Evolutionary conservation across 1,140 invertebrate genomes (phyloP).

Genomic region (Drosophila dunni): DNA sequence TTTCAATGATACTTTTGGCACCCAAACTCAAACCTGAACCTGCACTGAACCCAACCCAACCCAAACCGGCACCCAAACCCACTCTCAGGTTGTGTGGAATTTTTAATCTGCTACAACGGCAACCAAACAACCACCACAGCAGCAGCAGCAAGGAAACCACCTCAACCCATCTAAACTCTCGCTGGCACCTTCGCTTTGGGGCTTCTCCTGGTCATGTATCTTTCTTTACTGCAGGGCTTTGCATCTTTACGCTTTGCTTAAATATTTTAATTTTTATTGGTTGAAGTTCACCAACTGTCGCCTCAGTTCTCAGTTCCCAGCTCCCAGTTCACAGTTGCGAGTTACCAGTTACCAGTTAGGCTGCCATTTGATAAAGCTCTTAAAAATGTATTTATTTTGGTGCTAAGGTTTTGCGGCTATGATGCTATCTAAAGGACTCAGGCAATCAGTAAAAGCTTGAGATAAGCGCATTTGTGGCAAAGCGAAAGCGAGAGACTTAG

Average conservation of each 20-base stretch:
- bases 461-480: constrained; percentile 43
- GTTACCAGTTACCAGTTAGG: constrained; percentile 18
- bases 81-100: constrained; percentile 76
- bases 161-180: constrained; percentile 8
- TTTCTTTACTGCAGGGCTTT: constrained; percentile 79
- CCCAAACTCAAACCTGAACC: neutral
- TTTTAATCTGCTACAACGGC: constrained; percentile 72
- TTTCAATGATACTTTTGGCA: constrained; percentile 76
- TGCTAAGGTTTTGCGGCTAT: constrained; percentile 39
- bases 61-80: neutral
- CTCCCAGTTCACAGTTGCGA: too few species aligned
- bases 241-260: constrained; percentile 81
- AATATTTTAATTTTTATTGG: constrained; percentile 83
- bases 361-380: constrained; percentile 69
- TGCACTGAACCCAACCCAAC: constrained; percentile 7
- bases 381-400: constrained; percentile 78
- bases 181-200: constrained; percentile 8
- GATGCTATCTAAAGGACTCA: neutral
- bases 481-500: neutral
- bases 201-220: constrained; percentile 59
- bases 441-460: constrained; percentile 35
- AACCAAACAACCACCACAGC: constrained; percentile 49
- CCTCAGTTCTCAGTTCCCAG: neutral
- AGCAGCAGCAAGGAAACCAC: constrained; percentile 17
- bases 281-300: constrained; percentile 72